Evolutionary conservation across 2,888 invertebrate genomes (phyloP).

Genomic region (Acleris literana): DNA sequence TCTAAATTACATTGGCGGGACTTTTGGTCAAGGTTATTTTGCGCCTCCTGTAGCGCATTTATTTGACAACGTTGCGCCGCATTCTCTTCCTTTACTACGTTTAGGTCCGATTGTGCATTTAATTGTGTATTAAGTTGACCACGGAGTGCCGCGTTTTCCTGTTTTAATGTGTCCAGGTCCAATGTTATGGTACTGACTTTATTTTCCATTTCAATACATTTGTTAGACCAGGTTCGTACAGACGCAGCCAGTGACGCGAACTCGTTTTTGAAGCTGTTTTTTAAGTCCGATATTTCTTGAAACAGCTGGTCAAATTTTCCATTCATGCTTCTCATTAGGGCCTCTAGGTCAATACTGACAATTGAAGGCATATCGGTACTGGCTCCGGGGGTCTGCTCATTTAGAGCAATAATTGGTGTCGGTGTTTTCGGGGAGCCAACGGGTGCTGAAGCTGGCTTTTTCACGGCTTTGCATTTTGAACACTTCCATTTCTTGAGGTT

Average conservation of each 20-base stretch:
- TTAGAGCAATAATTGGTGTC: too few species aligned
- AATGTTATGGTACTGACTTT: not conserved
- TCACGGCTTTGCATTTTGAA: not conserved
- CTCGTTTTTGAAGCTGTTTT: not conserved
- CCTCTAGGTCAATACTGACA: too few species aligned
- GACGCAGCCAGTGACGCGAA: not conserved
- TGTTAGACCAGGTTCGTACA: not conserved
- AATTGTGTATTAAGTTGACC: too few species aligned
- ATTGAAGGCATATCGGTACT: too few species aligned
- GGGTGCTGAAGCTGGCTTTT: not conserved
- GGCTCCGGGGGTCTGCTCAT: too few species aligned
- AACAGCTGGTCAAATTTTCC: not conserved
- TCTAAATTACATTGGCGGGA: conserved; percentile 13
- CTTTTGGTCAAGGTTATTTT: conserved; percentile 19
- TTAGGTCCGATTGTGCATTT: too few species aligned
- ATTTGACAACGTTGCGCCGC: too few species aligned
- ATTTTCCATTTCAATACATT: not conserved
- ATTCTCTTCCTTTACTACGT: not conserved
- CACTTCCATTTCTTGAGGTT: conserved; percentile 6
- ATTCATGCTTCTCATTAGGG: not conserved
- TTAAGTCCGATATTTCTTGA: not conserved
- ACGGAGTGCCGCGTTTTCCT: not conserved
- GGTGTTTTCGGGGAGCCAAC: not conserved
- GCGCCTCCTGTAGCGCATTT: not conserved
- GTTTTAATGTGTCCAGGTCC: not conserved